phyloP scores from a whole-genome alignment of 1,140 invertebrate species.

The Bilobella aurantiaca region DNA sequence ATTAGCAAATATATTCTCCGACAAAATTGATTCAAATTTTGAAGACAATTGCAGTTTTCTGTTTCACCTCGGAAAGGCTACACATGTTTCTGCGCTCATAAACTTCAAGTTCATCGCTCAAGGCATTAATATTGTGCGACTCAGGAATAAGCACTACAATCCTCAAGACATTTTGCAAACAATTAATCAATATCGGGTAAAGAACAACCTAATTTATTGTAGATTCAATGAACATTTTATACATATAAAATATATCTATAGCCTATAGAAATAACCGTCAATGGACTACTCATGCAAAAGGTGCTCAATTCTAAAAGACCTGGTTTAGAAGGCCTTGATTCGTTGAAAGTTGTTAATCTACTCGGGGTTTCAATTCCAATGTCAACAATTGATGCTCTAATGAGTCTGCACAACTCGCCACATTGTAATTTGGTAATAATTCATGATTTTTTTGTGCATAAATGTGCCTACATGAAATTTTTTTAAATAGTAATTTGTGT shows the following conservation, averaged over 20 bases:
- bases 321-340: background rate
- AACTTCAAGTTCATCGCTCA: slow-evolving; percentile 7
- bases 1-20: slow-evolving; percentile 14
- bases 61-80: slow-evolving; percentile 10
- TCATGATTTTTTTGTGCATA: too few relatives aligned
- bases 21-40: slow-evolving; percentile 8
- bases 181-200: slow-evolving; percentile 13
- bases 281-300: background rate
- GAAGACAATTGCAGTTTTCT: background rate
- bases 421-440: background rate
- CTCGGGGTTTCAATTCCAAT: background rate
- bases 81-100: slow-evolving; percentile 13
- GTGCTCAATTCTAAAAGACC: background rate
- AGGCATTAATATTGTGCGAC: background rate
- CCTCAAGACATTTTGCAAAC: slow-evolving; percentile 9
- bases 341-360: background rate
- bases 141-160: slow-evolving; percentile 1
- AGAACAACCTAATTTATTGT: background rate
- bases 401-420: background rate
- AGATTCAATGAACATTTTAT: background rate
- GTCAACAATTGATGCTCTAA: background rate
- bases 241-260: background rate
- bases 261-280: background rate
- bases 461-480: too few relatives aligned
- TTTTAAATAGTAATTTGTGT: too few relatives aligned